Evolutionary conservation across 2,888 invertebrate genomes (phyloP).

Genomic region (Flabesymbios commensalis): DNA sequence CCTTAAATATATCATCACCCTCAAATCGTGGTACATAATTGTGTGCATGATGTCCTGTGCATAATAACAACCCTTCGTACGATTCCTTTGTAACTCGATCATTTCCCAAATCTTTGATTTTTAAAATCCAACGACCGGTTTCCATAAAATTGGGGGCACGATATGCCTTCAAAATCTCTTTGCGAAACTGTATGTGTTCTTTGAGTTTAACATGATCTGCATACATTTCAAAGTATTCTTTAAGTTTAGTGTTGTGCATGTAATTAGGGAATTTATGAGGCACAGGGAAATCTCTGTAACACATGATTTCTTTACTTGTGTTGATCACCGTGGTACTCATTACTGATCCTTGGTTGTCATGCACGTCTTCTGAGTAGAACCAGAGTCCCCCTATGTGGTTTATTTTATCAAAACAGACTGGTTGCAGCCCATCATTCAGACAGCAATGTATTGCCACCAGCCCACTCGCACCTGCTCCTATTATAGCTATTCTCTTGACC

Average conservation of each 20-base stretch:
- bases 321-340: no score
- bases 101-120: constrained; percentile 43
- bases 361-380: no score
- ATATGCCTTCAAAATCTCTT: constrained; percentile 46
- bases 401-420: no score
- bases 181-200: constrained; percentile 48
- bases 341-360: no score
- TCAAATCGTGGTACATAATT: constrained; percentile 38
- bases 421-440: no score
- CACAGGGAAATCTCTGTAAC: no score
- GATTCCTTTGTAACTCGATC: constrained; percentile 28
- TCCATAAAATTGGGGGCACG: constrained; percentile 40
- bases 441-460: no score
- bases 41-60: constrained; percentile 46
- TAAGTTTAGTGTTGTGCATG: constrained; percentile 56
- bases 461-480: neutral
- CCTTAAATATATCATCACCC: no score
- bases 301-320: no score
- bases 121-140: constrained; percentile 52
- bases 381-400: no score
- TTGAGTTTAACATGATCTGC: constrained; percentile 49
- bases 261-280: no score
- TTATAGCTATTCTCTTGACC: neutral
- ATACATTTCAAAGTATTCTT: constrained; percentile 56
- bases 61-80: constrained; percentile 52